Conservation (phyloP, 2,113 vertebrate species). For the Ctenomys sociabilis region DNA sequence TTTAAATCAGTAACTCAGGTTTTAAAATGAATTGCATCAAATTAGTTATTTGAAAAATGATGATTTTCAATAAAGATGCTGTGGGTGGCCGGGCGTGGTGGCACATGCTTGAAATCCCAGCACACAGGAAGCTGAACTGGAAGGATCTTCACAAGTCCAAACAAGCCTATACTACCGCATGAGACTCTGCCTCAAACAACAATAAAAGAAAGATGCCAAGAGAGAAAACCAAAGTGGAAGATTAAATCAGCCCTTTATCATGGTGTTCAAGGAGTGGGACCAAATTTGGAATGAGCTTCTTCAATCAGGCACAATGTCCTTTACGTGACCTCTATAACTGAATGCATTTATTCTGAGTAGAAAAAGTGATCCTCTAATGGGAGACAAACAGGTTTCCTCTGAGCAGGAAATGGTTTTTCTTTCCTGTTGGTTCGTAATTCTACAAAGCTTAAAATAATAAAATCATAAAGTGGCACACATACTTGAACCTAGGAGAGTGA, state of each 20-base stretch:
- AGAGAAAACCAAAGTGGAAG: background rate
- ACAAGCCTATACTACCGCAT: background rate
- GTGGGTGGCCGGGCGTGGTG: background rate
- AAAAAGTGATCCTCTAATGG: background rate
- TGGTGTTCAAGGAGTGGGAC: background rate
- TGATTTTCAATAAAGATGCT: background rate
- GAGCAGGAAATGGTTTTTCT: background rate
- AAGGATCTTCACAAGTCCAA: background rate
- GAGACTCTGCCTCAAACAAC: background rate
- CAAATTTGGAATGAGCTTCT: background rate
- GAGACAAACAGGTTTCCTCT: background rate
- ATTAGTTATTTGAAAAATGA: constrained; percentile 14
- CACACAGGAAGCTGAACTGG: background rate
- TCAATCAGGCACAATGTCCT: background rate
- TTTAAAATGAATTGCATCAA: background rate
- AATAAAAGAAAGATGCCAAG: background rate
- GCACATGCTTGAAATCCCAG: background rate
- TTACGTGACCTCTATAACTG: background rate
- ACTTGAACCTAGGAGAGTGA: background rate
- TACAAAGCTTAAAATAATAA: constrained; percentile 23
- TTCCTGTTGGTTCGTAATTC: background rate
- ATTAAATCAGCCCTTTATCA: background rate
- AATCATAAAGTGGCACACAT: background rate
- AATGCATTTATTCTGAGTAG: background rate
- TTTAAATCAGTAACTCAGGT: background rate